phyloP scores from a whole-genome alignment of 2,888 invertebrate genomes.

The Euphydryas editha region DNA sequence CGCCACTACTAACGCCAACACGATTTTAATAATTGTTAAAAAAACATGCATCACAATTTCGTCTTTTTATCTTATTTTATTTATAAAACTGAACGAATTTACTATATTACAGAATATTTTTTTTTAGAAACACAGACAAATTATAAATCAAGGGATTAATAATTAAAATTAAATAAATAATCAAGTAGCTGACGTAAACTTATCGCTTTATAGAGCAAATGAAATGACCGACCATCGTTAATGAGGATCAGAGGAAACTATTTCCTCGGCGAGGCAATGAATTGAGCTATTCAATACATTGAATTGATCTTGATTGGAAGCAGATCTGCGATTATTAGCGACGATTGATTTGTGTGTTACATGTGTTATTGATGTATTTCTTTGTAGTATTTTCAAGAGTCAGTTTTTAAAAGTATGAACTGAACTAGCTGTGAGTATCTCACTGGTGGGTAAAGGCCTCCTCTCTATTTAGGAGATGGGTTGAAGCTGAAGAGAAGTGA shows the following conservation, averaged over 20 bases:
- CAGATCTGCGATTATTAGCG: conserved; percentile 40
- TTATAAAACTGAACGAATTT: too few species aligned
- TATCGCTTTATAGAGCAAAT: conserved; percentile 17
- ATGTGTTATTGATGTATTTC: conserved; percentile 7
- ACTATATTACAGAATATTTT: too few species aligned
- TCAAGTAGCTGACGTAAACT: conserved; percentile 10
- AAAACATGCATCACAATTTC: too few species aligned
- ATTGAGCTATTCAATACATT: conserved; percentile 41
- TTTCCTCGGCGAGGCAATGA: conserved; percentile 16
- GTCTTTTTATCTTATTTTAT: too few species aligned
- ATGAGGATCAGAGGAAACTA: conserved; percentile 23
- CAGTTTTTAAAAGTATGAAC: too few species aligned
- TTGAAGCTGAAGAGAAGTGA: too few species aligned
- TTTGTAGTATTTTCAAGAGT: neutral
- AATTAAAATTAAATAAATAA: conserved; percentile 7
- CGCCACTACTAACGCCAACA: too few species aligned
- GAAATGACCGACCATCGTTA: conserved; percentile 21
- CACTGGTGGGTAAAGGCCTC: too few species aligned
- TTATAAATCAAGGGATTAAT: neutral
- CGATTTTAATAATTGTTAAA: too few species aligned
- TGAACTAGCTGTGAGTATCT: too few species aligned
- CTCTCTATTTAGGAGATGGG: too few species aligned
- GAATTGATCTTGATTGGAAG: conserved; percentile 41
- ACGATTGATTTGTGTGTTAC: conserved; percentile 37
- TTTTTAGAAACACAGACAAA: too few species aligned